These are phyloP conservation scores for Rhynchomys soricoides DNA, from an alignment of 2,113 vertebrate species.

Conservation along the genomic window DNA sequence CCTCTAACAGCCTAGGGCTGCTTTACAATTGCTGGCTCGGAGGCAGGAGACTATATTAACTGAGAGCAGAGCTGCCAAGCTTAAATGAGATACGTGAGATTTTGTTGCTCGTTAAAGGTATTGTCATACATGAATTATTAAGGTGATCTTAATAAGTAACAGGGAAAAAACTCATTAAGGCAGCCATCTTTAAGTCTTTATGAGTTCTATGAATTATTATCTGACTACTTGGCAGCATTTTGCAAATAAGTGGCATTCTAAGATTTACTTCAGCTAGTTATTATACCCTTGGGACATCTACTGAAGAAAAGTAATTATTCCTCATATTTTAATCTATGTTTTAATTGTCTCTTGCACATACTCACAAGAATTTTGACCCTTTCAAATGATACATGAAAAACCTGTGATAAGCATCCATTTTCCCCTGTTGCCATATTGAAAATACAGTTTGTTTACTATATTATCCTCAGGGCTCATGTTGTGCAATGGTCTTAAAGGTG, in stretches of 20 bases:
- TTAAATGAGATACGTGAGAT: slow-evolving; percentile 76
- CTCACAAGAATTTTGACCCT: slow-evolving; percentile 66
- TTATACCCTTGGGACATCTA: slow-evolving; percentile 63
- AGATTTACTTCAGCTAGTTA: slow-evolving; percentile 72
- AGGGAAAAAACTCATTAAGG: slow-evolving; percentile 74
- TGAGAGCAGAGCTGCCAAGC: slow-evolving; percentile 66
- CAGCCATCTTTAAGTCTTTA: slow-evolving; percentile 73
- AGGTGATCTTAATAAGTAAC: slow-evolving; percentile 79
- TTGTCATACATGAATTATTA: slow-evolving; percentile 81
- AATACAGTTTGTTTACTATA: slow-evolving; percentile 25
- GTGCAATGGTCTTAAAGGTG: background rate
- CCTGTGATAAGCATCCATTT: background rate
- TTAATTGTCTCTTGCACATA: slow-evolving; percentile 71
- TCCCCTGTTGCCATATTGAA: slow-evolving; percentile 28
- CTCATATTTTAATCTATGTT: slow-evolving; percentile 64
- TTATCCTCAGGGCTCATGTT: slow-evolving; percentile 8
- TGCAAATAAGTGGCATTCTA: slow-evolving; percentile 71
- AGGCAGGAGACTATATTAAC: slow-evolving; percentile 55
- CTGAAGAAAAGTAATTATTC: slow-evolving; percentile 74
- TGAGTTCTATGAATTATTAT: slow-evolving; percentile 78
- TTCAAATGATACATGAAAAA: slow-evolving; percentile 66
- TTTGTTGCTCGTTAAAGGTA: slow-evolving; percentile 78
- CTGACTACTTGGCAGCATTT: slow-evolving; percentile 62
- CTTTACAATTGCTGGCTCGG: slow-evolving; percentile 71
- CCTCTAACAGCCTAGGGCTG: slow-evolving; percentile 68